Evolutionary conservation across 2,113 vertebrate species (phyloP).

Genomic region (Apteryx owenii): DNA sequence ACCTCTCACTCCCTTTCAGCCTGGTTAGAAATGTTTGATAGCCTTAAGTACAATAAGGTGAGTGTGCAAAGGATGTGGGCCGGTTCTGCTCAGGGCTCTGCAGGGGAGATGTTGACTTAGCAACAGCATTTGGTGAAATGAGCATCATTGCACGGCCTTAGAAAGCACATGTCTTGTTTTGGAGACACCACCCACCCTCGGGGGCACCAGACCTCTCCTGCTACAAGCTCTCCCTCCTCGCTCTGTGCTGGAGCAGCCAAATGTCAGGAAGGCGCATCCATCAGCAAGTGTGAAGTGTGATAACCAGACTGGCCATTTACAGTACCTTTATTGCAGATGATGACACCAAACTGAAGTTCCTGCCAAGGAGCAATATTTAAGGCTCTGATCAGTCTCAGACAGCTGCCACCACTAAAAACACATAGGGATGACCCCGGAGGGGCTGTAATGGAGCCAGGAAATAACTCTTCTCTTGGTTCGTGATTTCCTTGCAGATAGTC

Average conservation of each 20-base stretch:
- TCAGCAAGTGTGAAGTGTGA: neutral
- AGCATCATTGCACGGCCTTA: no score
- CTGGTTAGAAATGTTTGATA: neutral
- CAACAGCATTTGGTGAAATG: no score
- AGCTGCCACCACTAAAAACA: neutral
- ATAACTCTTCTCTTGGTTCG: neutral
- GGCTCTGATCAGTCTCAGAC: neutral
- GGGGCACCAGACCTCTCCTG: no score
- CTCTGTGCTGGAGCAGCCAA: no score
- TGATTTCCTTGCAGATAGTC: neutral
- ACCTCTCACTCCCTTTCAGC: neutral
- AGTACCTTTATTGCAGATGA: neutral
- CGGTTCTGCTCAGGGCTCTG: neutral
- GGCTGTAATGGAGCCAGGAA: neutral
- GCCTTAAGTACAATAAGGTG: neutral
- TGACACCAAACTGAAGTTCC: no score
- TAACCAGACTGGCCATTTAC: neutral
- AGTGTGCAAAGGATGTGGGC: neutral
- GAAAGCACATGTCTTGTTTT: no score
- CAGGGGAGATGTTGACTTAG: no score
- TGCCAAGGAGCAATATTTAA: neutral
- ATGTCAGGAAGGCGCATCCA: neutral
- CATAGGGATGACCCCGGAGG: neutral
- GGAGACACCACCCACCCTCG: no score
- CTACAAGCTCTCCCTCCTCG: neutral